phyloP scores from a whole-genome alignment of 2,888 invertebrate species.

The Lepidonotus clava region DNA sequence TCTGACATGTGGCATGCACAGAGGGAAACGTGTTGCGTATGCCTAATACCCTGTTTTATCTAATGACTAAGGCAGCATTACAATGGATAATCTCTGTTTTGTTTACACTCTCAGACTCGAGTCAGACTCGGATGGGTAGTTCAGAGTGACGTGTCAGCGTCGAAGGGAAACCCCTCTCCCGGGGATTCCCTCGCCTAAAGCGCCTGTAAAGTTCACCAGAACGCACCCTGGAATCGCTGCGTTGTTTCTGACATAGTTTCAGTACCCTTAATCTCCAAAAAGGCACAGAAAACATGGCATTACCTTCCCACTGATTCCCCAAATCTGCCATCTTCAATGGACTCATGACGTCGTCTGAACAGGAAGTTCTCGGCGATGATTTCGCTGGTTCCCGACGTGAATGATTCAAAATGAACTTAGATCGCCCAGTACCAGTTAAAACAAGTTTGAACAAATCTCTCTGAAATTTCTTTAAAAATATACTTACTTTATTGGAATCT shows the following conservation, averaged over 20 bases:
- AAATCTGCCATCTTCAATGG: slow-evolving; percentile 75
- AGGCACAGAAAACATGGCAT: not conserved
- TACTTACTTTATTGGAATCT: too few relatives aligned
- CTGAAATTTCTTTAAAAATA: too few relatives aligned
- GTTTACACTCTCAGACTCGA: not conserved
- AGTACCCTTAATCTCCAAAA: not conserved
- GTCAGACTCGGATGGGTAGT: not conserved
- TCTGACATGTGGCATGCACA: too few relatives aligned
- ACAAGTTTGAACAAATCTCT: too few relatives aligned
- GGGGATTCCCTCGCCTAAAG: not conserved
- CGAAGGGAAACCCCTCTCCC: not conserved
- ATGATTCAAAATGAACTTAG: too few relatives aligned
- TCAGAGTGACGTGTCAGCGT: slow-evolving; percentile 22
- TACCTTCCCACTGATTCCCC: slow-evolving; percentile 79
- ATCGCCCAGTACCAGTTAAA: too few relatives aligned
- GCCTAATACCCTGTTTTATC: too few relatives aligned
- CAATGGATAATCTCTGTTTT: too few relatives aligned
- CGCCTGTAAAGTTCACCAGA: not conserved
- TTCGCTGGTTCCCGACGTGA: too few relatives aligned
- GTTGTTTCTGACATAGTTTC: not conserved
- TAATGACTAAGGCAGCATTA: too few relatives aligned
- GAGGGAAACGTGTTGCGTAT: too few relatives aligned
- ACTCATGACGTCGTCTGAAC: slow-evolving; percentile 57
- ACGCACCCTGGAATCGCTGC: not conserved
- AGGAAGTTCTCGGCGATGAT: too few relatives aligned